phyloP scores from a whole-genome alignment of 1,140 invertebrate genomes.

The Zophobas atratus region DNA sequence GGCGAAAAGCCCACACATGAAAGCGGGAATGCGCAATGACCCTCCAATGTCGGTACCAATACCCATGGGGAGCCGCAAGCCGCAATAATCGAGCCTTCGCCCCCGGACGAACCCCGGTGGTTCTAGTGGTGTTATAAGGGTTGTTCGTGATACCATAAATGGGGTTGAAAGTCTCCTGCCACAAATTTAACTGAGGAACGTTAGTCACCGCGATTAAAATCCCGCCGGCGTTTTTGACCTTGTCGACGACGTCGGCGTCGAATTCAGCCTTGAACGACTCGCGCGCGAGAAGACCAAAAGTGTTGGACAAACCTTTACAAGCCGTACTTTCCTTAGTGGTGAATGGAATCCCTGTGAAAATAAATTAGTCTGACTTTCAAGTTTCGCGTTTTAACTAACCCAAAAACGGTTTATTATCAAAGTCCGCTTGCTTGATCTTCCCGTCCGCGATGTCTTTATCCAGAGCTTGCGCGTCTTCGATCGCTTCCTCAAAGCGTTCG shows the following conservation, averaged over 20 bases:
- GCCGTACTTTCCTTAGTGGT: constrained; percentile 77
- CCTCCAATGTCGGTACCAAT: constrained; percentile 94
- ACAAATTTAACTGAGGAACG: constrained; percentile 90
- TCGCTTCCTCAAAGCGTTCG: constrained; percentile 81
- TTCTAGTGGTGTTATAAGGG: constrained; percentile 89
- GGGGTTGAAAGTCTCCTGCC: constrained; percentile 93
- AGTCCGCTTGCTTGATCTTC: constrained; percentile 70
- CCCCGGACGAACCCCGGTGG: constrained; percentile 90
- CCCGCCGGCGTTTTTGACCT: constrained; percentile 85
- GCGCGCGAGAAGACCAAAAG: constrained; percentile 76
- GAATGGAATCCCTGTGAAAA: constrained; percentile 82
- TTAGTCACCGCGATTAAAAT: constrained; percentile 94
- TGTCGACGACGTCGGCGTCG: constrained; percentile 84
- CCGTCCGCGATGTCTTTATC: constrained; percentile 78
- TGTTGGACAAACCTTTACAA: constrained; percentile 75
- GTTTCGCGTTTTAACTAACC: constrained; percentile 67
- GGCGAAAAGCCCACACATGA: constrained; percentile 95
- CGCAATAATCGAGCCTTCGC: constrained; percentile 82
- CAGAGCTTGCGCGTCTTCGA: constrained; percentile 81
- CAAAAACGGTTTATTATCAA: constrained; percentile 79
- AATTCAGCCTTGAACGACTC: constrained; percentile 72
- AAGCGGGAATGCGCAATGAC: constrained; percentile 94
- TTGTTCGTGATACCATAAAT: constrained; percentile 93
- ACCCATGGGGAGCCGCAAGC: constrained; percentile 87
- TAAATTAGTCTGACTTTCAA: constrained; percentile 64